phyloP scores from a whole-genome alignment of 1,140 invertebrate genomes.

The Tribolium madens region DNA sequence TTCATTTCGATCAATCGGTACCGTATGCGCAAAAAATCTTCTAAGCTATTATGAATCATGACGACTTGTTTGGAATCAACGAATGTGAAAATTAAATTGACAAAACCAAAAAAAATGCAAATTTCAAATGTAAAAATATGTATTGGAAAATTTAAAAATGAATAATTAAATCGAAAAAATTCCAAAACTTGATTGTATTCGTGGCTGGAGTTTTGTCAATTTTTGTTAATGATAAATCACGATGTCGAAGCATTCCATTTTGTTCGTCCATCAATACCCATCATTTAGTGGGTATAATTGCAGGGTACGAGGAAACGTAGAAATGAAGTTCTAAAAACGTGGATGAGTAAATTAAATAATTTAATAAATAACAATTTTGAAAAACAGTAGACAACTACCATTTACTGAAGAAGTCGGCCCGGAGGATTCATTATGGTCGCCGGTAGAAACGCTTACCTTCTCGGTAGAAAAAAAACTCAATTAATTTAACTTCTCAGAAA shows the following conservation, averaged over 20 bases:
- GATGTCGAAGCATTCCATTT: constrained; percentile 9
- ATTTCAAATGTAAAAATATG: no score
- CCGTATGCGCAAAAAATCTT: neutral
- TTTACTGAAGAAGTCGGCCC: constrained; percentile 61
- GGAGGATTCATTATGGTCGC: constrained; percentile 58
- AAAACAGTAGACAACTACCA: constrained; percentile 61
- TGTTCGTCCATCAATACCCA: constrained; percentile 21
- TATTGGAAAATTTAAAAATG: no score
- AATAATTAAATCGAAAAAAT: no score
- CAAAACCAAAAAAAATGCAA: no score
- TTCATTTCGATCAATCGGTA: constrained; percentile 10
- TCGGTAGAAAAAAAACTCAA: constrained; percentile 59
- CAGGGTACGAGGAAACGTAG: constrained; percentile 19
- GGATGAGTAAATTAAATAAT: constrained; percentile 51
- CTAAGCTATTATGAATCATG: no score
- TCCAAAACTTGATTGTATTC: no score
- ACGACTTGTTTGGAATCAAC: neutral
- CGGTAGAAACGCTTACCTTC: constrained; percentile 58
- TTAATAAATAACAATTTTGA: constrained; percentile 59
- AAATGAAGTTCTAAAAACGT: constrained; percentile 36
- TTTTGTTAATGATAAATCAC: constrained; percentile 6
- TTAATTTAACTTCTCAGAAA: constrained; percentile 62
- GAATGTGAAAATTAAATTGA: no score
- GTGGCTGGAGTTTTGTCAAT: neutral
- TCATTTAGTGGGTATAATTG: constrained; percentile 22